phyloP scores from a whole-genome alignment of 2,113 vertebrate genomes.

The Phylloscopus whistleri region DNA sequence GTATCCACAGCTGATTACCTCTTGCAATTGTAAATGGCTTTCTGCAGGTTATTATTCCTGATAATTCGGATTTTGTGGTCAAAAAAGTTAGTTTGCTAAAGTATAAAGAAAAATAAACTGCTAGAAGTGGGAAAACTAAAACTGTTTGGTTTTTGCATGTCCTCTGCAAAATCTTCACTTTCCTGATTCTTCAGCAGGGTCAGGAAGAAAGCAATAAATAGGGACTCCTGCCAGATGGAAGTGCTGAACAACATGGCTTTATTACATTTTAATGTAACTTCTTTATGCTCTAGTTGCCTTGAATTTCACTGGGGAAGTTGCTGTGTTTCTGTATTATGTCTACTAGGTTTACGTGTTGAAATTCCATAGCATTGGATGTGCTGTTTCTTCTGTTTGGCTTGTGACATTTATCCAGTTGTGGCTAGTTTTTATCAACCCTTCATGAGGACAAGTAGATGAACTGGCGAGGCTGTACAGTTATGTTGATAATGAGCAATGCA shows the following conservation, averaged over 20 bases:
- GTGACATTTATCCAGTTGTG: background rate
- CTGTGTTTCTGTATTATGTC: background rate
- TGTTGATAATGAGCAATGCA: background rate
- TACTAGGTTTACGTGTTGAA: background rate
- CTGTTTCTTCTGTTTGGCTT: background rate
- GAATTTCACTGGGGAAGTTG: background rate
- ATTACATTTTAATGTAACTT: background rate
- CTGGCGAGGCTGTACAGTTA: background rate
- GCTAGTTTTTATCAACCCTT: background rate
- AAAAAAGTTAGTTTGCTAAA: background rate
- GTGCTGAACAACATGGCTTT: background rate
- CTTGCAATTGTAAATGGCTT: background rate
- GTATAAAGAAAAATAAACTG: background rate
- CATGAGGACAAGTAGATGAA: background rate
- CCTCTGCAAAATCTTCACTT: background rate
- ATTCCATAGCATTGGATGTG: background rate
- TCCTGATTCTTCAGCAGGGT: background rate
- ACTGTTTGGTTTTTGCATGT: background rate
- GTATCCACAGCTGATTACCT: background rate
- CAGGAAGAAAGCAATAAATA: background rate
- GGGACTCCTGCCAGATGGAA: background rate
- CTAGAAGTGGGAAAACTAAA: background rate
- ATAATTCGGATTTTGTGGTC: background rate
- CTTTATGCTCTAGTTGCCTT: constrained; percentile 6
- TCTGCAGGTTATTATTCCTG: background rate